These are phyloP conservation scores for Picathartes gymnocephalus DNA, from an alignment of 2,113 vertebrate species.

Conservation along the genomic window DNA sequence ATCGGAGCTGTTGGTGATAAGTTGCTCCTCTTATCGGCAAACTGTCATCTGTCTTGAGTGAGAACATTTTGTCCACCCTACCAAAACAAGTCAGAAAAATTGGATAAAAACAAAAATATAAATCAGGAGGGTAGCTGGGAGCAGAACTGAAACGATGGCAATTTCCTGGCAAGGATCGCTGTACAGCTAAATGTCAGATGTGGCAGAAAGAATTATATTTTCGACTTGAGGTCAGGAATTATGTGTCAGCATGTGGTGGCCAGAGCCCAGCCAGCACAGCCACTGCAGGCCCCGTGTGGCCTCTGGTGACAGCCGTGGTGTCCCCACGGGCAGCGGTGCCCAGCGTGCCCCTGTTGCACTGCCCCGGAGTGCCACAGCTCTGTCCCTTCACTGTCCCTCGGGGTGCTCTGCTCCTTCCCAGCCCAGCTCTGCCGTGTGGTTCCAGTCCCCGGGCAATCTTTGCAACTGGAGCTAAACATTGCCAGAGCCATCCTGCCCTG, in stretches of 20 bases:
- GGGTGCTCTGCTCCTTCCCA: background rate
- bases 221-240: conserved; percentile 16
- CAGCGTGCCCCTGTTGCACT: accelerated
- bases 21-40: conserved; percentile 62
- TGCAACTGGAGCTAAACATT: accelerated
- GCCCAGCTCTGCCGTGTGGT: accelerated
- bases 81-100: conserved; percentile 62
- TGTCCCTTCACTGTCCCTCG: accelerated
- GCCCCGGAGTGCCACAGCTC: background rate
- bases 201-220: conserved; percentile 58
- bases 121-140: conserved; percentile 55
- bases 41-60: conserved; percentile 56
- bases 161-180: conserved; percentile 49
- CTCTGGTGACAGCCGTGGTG: background rate
- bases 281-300: accelerated
- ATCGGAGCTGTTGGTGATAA: conserved; percentile 47
- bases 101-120: conserved; percentile 64
- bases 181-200: conserved; percentile 59
- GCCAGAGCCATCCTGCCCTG: background rate
- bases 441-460: background rate
- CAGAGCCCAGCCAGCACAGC: background rate
- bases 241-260: background rate
- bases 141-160: conserved; percentile 51
- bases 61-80: conserved; percentile 62
- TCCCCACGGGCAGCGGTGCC: accelerated